phyloP scores from a whole-genome alignment of 2,113 vertebrate genomes.

The Conger conger region DNA sequence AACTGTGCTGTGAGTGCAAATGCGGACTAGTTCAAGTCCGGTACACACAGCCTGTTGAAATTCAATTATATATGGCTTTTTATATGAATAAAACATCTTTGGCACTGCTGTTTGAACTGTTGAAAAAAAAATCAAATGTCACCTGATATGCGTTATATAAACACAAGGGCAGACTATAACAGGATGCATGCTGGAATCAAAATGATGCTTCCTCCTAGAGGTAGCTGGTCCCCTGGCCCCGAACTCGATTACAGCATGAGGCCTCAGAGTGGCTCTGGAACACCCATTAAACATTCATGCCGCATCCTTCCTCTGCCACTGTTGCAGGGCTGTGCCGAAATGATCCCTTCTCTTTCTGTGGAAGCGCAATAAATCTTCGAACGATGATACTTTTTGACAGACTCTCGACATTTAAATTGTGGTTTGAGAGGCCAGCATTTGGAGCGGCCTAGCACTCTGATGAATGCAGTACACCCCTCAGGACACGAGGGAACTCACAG shows the following conservation, averaged over 20 bases:
- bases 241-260: conserved; percentile 20
- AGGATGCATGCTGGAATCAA: not conserved
- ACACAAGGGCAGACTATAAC: not conserved
- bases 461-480: not conserved
- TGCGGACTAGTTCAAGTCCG: not conserved
- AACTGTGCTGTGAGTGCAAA: not conserved
- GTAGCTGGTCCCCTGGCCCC: conserved; percentile 6
- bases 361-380: conserved; percentile 39
- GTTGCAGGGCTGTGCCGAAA: conserved; percentile 19
- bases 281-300: conserved; percentile 46
- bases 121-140: not conserved
- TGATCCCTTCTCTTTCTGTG: conserved; percentile 35
- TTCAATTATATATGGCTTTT: not conserved
- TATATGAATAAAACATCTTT: conserved; percentile 15
- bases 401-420: conserved; percentile 38
- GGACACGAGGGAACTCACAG: not conserved
- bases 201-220: not conserved
- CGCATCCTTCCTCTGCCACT: conserved; percentile 34
- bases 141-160: not conserved
- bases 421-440: conserved; percentile 23
- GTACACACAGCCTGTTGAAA: not conserved
- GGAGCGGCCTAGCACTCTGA: not conserved
- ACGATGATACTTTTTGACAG: conserved; percentile 35
- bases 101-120: conserved; percentile 12
- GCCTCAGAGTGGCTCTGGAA: conserved; percentile 19